Evolutionary conservation across 2,113 vertebrate genomes (phyloP).

Genomic region (Neoarius graeffei): DNA sequence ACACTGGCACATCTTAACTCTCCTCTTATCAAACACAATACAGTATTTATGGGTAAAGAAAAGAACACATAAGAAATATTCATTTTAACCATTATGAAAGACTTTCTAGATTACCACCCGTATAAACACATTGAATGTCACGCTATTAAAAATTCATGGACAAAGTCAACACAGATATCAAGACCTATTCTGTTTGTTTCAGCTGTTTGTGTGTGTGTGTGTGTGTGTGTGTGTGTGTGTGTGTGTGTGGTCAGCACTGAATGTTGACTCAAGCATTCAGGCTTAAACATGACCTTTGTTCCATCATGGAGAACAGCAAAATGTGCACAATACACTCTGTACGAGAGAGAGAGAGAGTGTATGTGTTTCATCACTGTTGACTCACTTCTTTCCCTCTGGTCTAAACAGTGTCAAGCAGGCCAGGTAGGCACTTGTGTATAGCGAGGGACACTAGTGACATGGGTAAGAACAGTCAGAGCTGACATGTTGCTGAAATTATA

Average conservation of each 20-base stretch:
- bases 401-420: constrained; percentile 31
- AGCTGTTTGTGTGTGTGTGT: neutral
- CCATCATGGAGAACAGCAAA: constrained; percentile 10
- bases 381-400: constrained; percentile 30
- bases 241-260: constrained; percentile 14
- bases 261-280: constrained; percentile 34
- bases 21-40: neutral
- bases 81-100: neutral
- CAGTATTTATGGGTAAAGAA: neutral
- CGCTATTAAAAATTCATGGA: constrained; percentile 27
- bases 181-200: constrained; percentile 21
- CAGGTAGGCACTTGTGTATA: constrained; percentile 14
- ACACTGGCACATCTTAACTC: neutral
- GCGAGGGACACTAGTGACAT: constrained; percentile 58
- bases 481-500: constrained; percentile 56
- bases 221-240: constrained; percentile 36
- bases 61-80: neutral
- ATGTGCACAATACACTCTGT: neutral
- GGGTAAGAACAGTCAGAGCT: constrained; percentile 59
- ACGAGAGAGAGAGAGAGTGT: neutral
- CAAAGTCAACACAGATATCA: constrained; percentile 38
- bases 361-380: constrained; percentile 42
- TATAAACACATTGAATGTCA: constrained; percentile 12
- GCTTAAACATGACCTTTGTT: constrained; percentile 39
- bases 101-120: neutral